Conservation (phyloP, 2,113 vertebrate species). For the Anas platyrhynchos region DNA sequence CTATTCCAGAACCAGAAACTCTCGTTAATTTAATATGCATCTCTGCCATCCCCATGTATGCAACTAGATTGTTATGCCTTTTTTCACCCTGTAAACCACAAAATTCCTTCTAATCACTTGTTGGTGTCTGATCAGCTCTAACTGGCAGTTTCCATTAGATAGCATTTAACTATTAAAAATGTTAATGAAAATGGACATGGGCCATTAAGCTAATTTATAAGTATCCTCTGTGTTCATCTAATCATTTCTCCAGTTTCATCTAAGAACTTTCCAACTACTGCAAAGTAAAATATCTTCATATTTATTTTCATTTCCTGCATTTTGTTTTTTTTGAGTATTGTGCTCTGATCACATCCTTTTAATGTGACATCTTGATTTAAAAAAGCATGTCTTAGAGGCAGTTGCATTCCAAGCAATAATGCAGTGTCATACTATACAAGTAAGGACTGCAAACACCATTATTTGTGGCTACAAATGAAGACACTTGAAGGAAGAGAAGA, state of each 20-base stretch:
- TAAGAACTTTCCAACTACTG: neutral
- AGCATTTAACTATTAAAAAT: neutral
- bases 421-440: neutral
- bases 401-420: neutral
- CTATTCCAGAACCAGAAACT: neutral
- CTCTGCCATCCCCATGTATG: neutral
- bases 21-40: neutral
- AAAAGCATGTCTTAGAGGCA: neutral
- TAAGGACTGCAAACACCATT: neutral
- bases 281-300: neutral
- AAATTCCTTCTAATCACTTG: neutral
- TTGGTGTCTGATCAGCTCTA: neutral
- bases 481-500: neutral
- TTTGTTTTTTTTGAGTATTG: neutral
- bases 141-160: neutral
- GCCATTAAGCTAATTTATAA: neutral
- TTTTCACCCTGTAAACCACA: slow-evolving; percentile 1
- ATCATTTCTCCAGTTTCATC: neutral
- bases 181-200: neutral
- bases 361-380: neutral
- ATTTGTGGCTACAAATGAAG: neutral
- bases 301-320: neutral
- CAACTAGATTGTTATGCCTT: neutral
- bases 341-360: neutral
- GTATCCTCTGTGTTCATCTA: neutral